A percentile compares a stretch with the other conserved stretches of the same genome.
These are phyloP conservation scores for Brachymystax lenok DNA, from an alignment of 2,797 vertebrate species.

Conservation along the genomic window DNA sequence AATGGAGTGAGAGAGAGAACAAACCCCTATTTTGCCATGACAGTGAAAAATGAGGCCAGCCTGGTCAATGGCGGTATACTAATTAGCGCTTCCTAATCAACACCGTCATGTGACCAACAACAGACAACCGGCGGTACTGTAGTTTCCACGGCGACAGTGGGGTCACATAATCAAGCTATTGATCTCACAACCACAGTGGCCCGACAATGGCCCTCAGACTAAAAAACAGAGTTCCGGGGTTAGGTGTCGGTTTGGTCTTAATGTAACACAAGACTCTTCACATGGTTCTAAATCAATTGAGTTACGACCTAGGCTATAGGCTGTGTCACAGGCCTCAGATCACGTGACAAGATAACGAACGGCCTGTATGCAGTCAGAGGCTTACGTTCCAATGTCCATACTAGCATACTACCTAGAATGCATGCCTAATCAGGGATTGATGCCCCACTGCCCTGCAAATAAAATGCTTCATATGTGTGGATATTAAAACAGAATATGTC, in stretches of 20 bases:
- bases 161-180: conserved; percentile 25
- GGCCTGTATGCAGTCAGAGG: neutral
- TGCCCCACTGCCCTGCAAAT: neutral
- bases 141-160: conserved; percentile 39
- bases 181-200: conserved; percentile 4
- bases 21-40: neutral
- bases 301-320: conserved; percentile 13
- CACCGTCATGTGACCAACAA: conserved; percentile 1
- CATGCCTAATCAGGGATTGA: neutral
- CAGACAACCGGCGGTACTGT: conserved; percentile 21
- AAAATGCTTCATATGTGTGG: neutral
- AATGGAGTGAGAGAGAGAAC: too few species aligned
- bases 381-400: too few species aligned
- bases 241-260: neutral
- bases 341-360: conserved; percentile 29
- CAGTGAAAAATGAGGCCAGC: neutral
- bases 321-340: conserved; percentile 43
- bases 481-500: neutral
- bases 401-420: too few species aligned
- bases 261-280: neutral
- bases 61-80: neutral
- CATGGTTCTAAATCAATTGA: neutral
- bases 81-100: conserved; percentile 26
- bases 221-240: conserved; percentile 1
- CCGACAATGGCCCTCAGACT: conserved; percentile 25